Percentiles rank a stretch among this genome's conserved stretches.
Evolutionary conservation across 2,797 vertebrate species (phyloP).

Genomic region (Tragelaphus eurycerus): DNA sequence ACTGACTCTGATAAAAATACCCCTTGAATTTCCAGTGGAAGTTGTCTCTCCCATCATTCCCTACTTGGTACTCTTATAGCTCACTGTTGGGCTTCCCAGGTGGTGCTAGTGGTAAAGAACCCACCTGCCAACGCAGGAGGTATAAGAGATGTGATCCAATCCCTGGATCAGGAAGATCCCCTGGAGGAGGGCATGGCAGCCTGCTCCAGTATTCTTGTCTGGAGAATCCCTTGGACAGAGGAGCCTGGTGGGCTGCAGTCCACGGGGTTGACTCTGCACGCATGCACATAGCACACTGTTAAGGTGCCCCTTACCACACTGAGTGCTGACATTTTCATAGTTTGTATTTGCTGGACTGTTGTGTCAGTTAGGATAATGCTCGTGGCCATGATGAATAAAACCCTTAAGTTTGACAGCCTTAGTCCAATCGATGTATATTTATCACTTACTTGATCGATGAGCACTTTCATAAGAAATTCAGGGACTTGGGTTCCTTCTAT

Average conservation of each 20-base stretch:
- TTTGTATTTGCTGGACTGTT: not conserved
- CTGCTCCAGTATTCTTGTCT: not conserved
- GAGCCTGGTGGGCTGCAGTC: not conserved
- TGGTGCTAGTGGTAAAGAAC: not conserved
- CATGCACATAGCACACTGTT: accelerated
- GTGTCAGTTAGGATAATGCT: not conserved
- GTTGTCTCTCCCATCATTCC: not conserved
- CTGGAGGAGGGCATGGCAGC: not conserved
- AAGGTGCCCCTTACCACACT: not conserved
- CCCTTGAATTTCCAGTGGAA: not conserved
- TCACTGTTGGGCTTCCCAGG: not conserved
- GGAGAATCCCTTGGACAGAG: not conserved
- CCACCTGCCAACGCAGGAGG: not conserved
- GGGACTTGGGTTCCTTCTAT: not conserved
- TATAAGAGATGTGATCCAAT: not conserved
- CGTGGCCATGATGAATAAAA: not conserved
- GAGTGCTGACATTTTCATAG: not conserved
- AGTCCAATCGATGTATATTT: not conserved
- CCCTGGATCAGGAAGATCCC: not conserved
- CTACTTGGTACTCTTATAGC: not conserved
- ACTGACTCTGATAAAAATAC: not conserved
- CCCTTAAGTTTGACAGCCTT: not conserved
- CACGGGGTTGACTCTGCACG: accelerated
- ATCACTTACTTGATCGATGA: not conserved
- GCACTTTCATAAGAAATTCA: not conserved